Evolutionary conservation across 2,113 vertebrate species (phyloP), one percentile per base, ranked within the genome.

Genomic region (Melierax canorus): DNA sequence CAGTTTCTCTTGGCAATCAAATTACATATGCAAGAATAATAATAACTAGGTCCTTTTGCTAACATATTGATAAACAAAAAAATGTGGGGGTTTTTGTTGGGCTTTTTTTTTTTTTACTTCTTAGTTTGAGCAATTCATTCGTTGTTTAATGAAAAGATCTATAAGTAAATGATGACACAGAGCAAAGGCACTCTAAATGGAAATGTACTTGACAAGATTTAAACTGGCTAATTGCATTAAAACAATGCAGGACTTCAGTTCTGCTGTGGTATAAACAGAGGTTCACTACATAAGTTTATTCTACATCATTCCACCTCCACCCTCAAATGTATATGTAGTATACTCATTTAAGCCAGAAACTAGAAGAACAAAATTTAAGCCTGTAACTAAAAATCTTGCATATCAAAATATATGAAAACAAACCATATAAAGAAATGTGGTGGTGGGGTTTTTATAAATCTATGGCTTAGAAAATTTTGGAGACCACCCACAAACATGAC

Each of bases 61-160:
- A 58, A 59, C 6, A 20, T 23, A 48, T 8, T 29, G 29, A 29
- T 77, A 56, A 88, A 88, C 21, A 75, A 85, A 82, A 17, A 34
- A 27, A 3, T 32, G 9, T 14, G 17, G 3, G 5, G 9, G 2
- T 0, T 21, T 45, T n/a, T 29, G 15, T 16, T 36, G 36, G 12
- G 10, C 4, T 15, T 50, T 64, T 69, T 38, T 53, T n/a, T 36
- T 15, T 66, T 15, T 66, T 2, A 18, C 15, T 77, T n/a, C 41
- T 63, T 56, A 29, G 22, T 64, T 73, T 38, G 39, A 36, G 9
- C 20, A 79, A 53, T 74, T 77, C 11, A 60, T 74, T 66, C 6
- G 43, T 36, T 76, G 38, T 62, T 75, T 76, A 75, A 58, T 66
- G 16, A 79, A 79, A 87, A 60, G 18, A 72, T 3, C 24, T 39